These are phyloP conservation scores for Garra rufa DNA, from an alignment of 2,113 vertebrate species.

Conservation along the genomic window DNA sequence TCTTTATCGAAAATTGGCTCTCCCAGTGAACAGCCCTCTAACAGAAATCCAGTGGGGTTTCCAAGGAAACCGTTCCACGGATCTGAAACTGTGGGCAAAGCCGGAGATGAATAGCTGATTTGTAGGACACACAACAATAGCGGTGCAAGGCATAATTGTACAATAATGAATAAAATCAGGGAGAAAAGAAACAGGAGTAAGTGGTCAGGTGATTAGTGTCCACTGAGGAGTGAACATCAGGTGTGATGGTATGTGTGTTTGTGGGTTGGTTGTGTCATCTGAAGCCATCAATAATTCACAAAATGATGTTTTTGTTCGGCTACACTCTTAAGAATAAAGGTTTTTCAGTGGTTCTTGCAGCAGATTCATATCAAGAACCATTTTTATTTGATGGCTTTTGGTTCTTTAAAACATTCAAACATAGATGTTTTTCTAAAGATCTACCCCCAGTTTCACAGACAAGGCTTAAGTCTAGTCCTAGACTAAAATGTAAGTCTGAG, in stretches of 20 bases:
- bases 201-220: neutral
- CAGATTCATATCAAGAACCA: neutral
- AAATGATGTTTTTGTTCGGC: neutral
- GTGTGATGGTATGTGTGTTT: neutral
- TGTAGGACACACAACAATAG: constrained; percentile 22
- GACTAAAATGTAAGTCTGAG: too few species aligned
- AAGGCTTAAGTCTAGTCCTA: too few species aligned
- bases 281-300: neutral
- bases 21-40: constrained; percentile 50
- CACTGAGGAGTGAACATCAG: neutral
- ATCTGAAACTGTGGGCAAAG: constrained; percentile 41
- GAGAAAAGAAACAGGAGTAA: neutral
- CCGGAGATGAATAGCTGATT: constrained; percentile 40
- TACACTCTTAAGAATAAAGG: too few species aligned
- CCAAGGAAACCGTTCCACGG: constrained; percentile 56
- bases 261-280: neutral
- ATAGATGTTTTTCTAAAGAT: too few species aligned
- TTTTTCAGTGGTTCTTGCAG: neutral
- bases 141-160: neutral
- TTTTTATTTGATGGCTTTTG: neutral
- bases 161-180: constrained; percentile 14
- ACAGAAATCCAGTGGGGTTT: constrained; percentile 58
- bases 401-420: too few species aligned
- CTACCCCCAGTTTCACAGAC: too few species aligned
- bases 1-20: constrained; percentile 60